Percentiles rank a stretch among this genome's conserved stretches.
Evolutionary conservation across 2,113 vertebrate species (phyloP).

Genomic region (Struthio camelus): DNA sequence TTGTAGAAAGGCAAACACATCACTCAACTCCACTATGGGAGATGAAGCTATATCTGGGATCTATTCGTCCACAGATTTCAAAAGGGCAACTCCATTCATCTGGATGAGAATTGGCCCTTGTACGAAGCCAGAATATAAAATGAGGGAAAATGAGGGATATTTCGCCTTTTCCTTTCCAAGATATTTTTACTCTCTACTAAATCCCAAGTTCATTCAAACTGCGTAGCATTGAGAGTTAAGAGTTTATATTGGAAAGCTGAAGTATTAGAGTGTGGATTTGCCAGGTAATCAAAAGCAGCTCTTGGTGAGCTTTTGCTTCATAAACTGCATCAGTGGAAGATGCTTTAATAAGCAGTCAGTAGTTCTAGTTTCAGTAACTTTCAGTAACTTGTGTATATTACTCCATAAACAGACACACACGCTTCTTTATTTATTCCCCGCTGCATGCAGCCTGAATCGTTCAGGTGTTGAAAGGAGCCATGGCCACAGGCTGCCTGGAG

Average conservation of each 20-base stretch:
- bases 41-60: background rate
- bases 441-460: background rate
- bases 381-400: background rate
- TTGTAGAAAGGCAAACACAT: background rate
- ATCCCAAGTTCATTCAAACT: slow-evolving; percentile 2
- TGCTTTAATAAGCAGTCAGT: slow-evolving; percentile 43
- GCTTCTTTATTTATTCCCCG: background rate
- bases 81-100: background rate
- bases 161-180: background rate
- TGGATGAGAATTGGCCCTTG: background rate
- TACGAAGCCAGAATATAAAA: background rate
- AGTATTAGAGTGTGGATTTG: slow-evolving; percentile 7
- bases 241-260: slow-evolving; percentile 16
- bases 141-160: background rate
- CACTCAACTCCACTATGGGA: background rate
- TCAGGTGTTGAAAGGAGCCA: background rate
- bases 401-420: background rate
- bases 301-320: background rate
- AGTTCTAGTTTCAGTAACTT: slow-evolving; percentile 33
- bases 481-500: background rate
- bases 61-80: background rate
- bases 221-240: background rate
- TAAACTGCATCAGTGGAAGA: slow-evolving; percentile 46
- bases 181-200: slow-evolving; percentile 30
- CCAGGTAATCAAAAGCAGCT: slow-evolving; percentile 36